Evolutionary conservation across 2,113 vertebrate genomes (phyloP).

Genomic region (Epinephelus moara): DNA sequence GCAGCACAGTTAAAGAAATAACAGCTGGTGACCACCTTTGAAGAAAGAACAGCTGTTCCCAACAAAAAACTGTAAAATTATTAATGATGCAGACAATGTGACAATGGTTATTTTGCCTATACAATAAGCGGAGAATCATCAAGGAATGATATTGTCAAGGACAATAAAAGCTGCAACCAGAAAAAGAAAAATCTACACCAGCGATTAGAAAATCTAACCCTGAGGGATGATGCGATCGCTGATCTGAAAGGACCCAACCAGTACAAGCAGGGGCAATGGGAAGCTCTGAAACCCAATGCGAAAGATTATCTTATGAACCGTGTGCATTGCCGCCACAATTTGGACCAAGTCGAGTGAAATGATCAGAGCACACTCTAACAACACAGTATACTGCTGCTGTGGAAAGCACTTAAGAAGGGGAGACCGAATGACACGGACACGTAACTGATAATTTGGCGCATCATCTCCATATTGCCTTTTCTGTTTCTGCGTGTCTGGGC

Average conservation of each 20-base stretch:
- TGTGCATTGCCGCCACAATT: conserved; percentile 45
- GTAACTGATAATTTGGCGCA: conserved; percentile 44
- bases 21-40: conserved; percentile 16
- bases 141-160: conserved; percentile 9
- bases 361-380: conserved; percentile 1
- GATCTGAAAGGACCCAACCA: conserved; percentile 56
- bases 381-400: not conserved
- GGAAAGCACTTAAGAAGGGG: conserved; percentile 30
- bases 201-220: conserved; percentile 40
- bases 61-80: conserved; percentile 44
- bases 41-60: conserved; percentile 48
- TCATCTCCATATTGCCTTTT: conserved; percentile 30
- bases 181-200: conserved; percentile 16
- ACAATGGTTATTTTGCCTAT: conserved; percentile 31
- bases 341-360: conserved; percentile 48
- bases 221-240: conserved; percentile 35
- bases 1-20: conserved; percentile 15
- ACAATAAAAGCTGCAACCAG: conserved; percentile 9
- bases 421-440: conserved; percentile 6
- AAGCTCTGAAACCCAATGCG: conserved; percentile 22
- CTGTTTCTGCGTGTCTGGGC: conserved; percentile 37
- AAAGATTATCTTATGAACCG: conserved; percentile 57
- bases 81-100: conserved; percentile 43
- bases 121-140: conserved; percentile 32
- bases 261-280: conserved; percentile 35